phyloP scores from a whole-genome alignment of 2,797 vertebrate genomes.

The Sebastes ruberrimus region DNA sequence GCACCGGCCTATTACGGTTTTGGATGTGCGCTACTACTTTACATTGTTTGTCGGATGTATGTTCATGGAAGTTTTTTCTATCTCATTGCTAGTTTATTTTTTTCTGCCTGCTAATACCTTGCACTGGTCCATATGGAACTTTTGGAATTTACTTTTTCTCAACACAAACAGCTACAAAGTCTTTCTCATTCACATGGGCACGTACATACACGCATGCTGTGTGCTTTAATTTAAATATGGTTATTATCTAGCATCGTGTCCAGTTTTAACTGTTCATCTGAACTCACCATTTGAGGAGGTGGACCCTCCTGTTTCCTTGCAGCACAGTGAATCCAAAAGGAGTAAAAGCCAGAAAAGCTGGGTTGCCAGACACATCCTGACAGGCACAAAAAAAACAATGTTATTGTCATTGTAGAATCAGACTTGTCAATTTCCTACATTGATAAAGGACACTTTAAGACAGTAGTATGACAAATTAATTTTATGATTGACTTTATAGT shows the following conservation, averaged over 20 bases:
- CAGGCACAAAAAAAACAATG: slow-evolving; percentile 22
- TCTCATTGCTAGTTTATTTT: neutral
- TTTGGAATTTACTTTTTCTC: neutral
- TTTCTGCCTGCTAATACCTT: neutral
- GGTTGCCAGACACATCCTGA: slow-evolving; percentile 97
- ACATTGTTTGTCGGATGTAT: neutral
- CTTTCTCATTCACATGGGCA: neutral
- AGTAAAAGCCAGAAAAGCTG: slow-evolving; percentile 96
- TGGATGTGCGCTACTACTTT: too few relatives aligned
- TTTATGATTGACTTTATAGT: neutral
- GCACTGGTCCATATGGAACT: neutral
- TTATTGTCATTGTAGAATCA: neutral
- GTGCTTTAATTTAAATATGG: neutral
- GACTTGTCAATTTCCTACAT: neutral
- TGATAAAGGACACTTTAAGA: neutral
- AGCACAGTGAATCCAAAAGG: slow-evolving; percentile 97
- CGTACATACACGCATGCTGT: neutral
- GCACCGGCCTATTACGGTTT: fast-evolving
- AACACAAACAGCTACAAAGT: neutral
- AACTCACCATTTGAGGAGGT: slow-evolving; percentile 97
- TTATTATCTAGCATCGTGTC: neutral
- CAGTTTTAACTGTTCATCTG: neutral
- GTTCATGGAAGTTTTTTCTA: neutral
- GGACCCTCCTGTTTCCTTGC: slow-evolving; percentile 96
- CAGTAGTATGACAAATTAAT: neutral